These are phyloP conservation scores for Cryptoleucopteryx plumbea DNA, from an alignment of 2,113 vertebrate genomes.

Conservation along the genomic window DNA sequence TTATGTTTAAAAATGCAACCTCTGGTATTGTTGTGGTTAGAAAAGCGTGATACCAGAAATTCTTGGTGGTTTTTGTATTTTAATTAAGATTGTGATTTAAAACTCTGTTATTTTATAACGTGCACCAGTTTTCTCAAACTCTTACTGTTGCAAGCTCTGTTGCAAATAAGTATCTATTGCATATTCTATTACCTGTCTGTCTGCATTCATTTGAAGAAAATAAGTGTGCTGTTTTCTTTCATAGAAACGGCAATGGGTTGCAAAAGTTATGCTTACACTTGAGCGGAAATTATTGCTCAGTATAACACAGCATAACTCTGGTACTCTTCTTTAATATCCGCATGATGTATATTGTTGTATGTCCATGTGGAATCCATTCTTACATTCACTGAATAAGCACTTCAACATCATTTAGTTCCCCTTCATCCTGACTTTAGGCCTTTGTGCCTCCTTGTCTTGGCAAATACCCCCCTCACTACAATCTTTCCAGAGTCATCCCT, in stretches of 20 bases:
- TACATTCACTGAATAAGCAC: not conserved
- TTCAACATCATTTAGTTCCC: not conserved
- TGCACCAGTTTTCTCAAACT: not conserved
- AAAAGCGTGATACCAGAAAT: not conserved
- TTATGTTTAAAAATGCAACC: not conserved
- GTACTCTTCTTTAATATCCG: not conserved
- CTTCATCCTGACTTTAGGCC: not conserved
- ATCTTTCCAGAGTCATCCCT: not conserved
- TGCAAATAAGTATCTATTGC: not conserved
- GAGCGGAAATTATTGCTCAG: not conserved
- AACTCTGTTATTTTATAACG: not conserved
- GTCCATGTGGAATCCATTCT: not conserved
- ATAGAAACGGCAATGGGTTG: not conserved
- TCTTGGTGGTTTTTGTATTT: not conserved
- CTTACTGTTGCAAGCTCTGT: not conserved
- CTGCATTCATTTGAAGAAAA: not conserved
- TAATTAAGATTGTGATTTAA: not conserved
- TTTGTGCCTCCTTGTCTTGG: not conserved
- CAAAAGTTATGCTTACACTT: not conserved
- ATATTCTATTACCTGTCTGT: not conserved
- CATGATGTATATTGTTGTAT: not conserved
- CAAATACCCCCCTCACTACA: not conserved
- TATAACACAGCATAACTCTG: not conserved
- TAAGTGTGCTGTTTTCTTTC: not conserved
- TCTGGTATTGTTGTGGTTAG: not conserved